Conservation (phyloP, 2,888 invertebrate genomes). For the Monochamus alternatus region DNA sequence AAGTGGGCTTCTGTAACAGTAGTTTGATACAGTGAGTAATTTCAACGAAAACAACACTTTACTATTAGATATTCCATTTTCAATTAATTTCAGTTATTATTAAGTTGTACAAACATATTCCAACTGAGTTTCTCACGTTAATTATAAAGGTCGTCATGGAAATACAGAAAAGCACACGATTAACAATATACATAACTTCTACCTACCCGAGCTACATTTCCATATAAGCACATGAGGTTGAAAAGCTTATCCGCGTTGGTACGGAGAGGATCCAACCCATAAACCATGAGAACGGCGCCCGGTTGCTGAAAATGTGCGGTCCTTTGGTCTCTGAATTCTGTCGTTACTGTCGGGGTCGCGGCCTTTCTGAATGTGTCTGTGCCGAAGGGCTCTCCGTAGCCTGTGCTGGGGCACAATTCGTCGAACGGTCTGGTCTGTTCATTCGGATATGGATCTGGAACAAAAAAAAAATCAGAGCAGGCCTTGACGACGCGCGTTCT, state of each 20-base stretch:
- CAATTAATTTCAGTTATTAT: too few species aligned
- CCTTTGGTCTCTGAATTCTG: conserved; percentile 66
- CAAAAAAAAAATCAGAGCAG: conserved; percentile 28
- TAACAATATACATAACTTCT: not conserved
- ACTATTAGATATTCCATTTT: too few species aligned
- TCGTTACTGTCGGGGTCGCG: conserved; percentile 57
- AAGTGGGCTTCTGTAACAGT: too few species aligned
- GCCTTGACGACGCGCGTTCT: too few species aligned
- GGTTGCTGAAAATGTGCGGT: conserved; percentile 74
- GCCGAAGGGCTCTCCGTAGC: conserved; percentile 66
- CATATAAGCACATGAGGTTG: conserved; percentile 98
- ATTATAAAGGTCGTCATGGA: too few species aligned
- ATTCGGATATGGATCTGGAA: conserved; percentile 68
- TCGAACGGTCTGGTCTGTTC: conserved; percentile 65
- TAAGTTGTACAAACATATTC: too few species aligned
- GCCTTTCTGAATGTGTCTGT: conserved; percentile 70
- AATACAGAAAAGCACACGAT: too few species aligned
- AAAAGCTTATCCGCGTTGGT: conserved; percentile 97
- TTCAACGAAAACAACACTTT: too few species aligned
- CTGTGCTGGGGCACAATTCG: conserved; percentile 68
- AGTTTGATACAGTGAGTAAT: too few species aligned
- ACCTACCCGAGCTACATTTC: conserved; percentile 95
- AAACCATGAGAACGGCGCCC: conserved; percentile 98
- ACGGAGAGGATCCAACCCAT: conserved; percentile 93
- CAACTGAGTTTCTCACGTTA: not conserved